Evolutionary conservation across 2,888 invertebrate species (phyloP).

Genomic region (Parnassius smintheus): DNA sequence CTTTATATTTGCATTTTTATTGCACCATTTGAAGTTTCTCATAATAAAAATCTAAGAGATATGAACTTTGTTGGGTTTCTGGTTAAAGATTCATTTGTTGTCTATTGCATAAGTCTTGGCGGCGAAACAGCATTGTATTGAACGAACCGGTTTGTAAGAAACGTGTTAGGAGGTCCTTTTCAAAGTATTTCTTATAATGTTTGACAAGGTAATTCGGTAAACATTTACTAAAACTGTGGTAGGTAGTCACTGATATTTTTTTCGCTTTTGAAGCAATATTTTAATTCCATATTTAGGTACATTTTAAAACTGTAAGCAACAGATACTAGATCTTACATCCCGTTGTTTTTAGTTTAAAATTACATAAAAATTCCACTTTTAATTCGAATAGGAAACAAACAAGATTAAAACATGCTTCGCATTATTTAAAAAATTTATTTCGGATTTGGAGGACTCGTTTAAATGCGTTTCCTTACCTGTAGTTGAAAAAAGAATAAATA

Average conservation of each 20-base stretch:
- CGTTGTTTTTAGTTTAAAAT: no score
- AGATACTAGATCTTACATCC: no score
- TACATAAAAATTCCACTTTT: no score
- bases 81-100: constrained; percentile 54
- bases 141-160: constrained; percentile 74
- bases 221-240: background rate
- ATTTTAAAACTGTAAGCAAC: no score
- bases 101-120: constrained; percentile 70
- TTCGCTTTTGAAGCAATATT: background rate
- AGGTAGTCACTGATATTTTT: background rate
- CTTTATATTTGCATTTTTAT: constrained; percentile 12
- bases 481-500: constrained; percentile 47
- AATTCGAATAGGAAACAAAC: background rate
- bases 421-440: constrained; percentile 1
- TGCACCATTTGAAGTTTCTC: constrained; percentile 8
- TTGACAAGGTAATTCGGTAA: constrained; percentile 3
- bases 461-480: constrained; percentile 57
- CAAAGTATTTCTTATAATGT: constrained; percentile 37
- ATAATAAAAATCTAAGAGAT: background rate
- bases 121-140: constrained; percentile 56
- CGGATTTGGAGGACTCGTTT: background rate
- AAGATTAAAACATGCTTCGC: constrained; percentile 1
- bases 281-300: no score
- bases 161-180: constrained; percentile 76
- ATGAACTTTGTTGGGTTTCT: constrained; percentile 14